Base-by-base conservation (phyloP, 2,797 vertebrate genomes). In the Crypturellus tataupa region DNA sequence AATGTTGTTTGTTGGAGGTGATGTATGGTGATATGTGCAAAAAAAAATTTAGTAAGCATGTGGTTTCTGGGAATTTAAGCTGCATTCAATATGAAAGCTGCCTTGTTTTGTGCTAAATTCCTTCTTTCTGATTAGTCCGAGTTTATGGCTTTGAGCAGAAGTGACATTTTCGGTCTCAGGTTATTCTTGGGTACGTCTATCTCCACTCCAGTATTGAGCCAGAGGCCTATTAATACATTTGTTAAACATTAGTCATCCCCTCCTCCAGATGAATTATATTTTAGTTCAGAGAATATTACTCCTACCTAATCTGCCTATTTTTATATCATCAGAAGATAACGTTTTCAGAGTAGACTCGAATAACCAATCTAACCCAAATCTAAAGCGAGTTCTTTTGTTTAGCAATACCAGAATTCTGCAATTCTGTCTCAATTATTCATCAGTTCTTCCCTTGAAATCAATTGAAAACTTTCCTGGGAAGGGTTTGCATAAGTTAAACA, bases 301-400 rank as follows among this genome's bases (percentile, higher is more conserved):
- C 90, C 92, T 95, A 96, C 95, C 83, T 95, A 68, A 81, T 89
- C 49, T 39, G 55, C 29, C 91, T 95, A 95, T 96, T 96, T 96
- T 96, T 95, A 27, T 76, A 76, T 60, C 39, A n/a, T 84, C 3
- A 75, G 67, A 92, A 94, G 80, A 46, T 18, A 86, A 47, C 18
- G 20, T 9, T 88, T 95, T 93, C 56, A 70, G 91, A 79, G 76
- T 47, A 93, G 83, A 56, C 86, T 56, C 71, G 86, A 96, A 95
- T 93, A 95, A 56, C 80, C 88, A 73, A 67, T 71, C 35, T 67
- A 94, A 86, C 87, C 78, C 75, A 82, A 93, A 95, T 91, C 59
- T 72, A 70, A 80, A 95, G 59, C 6, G 20, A 84, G 56, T 18
- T 88, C 55, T 84, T 90, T 24, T 81, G 10, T 79, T 67, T 53